Evolutionary conservation across 1,140 invertebrate species (phyloP).

Genomic region (Manduca sexta): DNA sequence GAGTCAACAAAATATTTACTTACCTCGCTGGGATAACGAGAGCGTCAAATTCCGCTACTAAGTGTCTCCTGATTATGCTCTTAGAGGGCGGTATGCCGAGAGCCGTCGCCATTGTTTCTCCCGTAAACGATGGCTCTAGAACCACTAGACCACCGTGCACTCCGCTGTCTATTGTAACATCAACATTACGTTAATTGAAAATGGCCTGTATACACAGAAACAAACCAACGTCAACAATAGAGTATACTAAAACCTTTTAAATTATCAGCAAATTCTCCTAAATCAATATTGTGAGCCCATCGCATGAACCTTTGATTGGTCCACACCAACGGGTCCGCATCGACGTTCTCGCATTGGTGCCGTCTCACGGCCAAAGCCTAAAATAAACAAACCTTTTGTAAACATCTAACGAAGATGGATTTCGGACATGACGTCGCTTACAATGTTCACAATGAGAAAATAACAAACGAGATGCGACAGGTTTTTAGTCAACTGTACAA

Average conservation of each 20-base stretch:
- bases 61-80: conserved; percentile 92
- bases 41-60: conserved; percentile 91
- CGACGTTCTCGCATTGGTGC: conserved; percentile 89
- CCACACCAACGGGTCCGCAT: conserved; percentile 95
- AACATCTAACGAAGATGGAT: conserved; percentile 18
- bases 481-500: conserved; percentile 34
- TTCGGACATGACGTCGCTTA: conserved; percentile 11
- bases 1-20: conserved; percentile 20
- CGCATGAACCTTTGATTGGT: conserved; percentile 94
- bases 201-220: no score
- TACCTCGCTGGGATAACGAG: conserved; percentile 94
- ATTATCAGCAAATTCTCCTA: conserved; percentile 94
- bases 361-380: conserved; percentile 90
- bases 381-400: conserved; percentile 16
- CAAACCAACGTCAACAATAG: no score
- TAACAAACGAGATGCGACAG: conserved; percentile 31
- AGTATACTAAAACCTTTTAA: conserved; percentile 81
- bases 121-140: conserved; percentile 92
- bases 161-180: conserved; percentile 81
- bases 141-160: conserved; percentile 95
- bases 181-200: no score
- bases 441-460: conserved; percentile 13
- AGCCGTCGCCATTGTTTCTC: conserved; percentile 94
- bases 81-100: conserved; percentile 94
- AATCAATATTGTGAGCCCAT: conserved; percentile 94